Conservation (phyloP, 2,113 vertebrate genomes). For the Nothocercus julius region DNA sequence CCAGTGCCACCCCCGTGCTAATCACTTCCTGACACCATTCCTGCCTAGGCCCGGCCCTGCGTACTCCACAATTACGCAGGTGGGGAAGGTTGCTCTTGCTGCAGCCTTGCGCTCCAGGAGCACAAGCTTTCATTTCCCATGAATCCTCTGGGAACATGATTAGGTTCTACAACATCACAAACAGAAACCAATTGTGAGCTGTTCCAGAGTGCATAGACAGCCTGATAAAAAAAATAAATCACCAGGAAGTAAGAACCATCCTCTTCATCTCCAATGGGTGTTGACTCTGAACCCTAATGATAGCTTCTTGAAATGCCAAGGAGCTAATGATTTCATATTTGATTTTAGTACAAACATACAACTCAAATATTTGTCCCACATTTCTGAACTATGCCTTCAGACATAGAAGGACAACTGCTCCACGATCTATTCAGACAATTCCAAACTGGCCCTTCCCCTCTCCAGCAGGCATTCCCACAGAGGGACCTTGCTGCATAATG, state of each 20-base stretch:
- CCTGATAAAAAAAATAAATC: neutral
- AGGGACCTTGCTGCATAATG: neutral
- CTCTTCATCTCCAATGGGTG: neutral
- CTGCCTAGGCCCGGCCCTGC: constrained; percentile 45
- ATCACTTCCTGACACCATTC: constrained; percentile 45
- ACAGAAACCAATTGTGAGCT: constrained; percentile 44
- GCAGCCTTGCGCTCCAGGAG: neutral
- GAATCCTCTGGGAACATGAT: neutral
- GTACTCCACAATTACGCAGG: constrained; percentile 49
- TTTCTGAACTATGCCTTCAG: neutral
- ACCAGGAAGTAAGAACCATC: neutral
- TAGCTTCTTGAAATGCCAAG: neutral
- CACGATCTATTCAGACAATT: neutral
- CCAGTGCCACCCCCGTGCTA: constrained; percentile 54
- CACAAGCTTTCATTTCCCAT: constrained; percentile 26
- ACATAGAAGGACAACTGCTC: neutral
- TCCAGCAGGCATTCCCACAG: neutral
- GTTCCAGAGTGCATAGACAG: neutral
- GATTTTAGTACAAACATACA: neutral
- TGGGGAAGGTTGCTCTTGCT: constrained; percentile 44
- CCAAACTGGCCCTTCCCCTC: neutral
- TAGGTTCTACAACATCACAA: neutral
- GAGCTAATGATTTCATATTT: neutral
- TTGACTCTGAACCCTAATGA: neutral
- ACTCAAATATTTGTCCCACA: neutral